Evolutionary conservation across 2,797 vertebrate genomes (phyloP).

Genomic region (Potorous gilbertii): DNA sequence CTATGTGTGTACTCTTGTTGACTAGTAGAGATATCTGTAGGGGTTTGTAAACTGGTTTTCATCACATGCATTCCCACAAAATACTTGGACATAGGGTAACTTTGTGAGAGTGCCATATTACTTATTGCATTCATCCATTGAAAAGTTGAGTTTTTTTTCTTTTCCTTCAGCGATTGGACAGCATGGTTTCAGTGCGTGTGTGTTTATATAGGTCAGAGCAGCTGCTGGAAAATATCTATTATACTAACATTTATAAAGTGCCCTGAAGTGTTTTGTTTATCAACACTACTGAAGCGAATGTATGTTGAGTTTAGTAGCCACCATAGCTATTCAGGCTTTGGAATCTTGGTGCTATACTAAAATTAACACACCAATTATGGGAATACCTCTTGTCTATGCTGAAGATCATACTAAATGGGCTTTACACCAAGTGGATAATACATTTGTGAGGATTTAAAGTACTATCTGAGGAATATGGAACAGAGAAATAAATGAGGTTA

Average conservation of each 20-base stretch:
- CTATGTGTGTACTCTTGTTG: neutral
- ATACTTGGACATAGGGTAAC: neutral
- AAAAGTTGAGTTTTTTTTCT: neutral
- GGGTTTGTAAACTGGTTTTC: neutral
- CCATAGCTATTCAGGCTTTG: neutral
- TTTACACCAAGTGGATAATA: neutral
- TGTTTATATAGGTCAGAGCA: neutral
- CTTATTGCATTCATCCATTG: neutral
- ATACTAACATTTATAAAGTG: slow-evolving; percentile 1
- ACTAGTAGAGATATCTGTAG: neutral
- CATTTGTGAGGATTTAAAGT: neutral
- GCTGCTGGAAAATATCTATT: neutral
- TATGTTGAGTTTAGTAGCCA: neutral
- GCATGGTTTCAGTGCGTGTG: neutral
- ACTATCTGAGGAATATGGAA: neutral
- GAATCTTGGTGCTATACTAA: neutral
- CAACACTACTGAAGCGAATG: neutral
- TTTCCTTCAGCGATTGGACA: neutral
- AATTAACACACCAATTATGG: neutral
- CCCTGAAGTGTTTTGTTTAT: neutral
- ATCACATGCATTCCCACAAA: neutral
- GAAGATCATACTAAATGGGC: neutral
- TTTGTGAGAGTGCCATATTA: neutral
- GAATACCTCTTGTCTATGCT: neutral
- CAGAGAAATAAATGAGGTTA: neutral